These are phyloP conservation scores for Vespertilio murinus DNA, from an alignment of 2,797 vertebrate species.

Conservation along the genomic window DNA sequence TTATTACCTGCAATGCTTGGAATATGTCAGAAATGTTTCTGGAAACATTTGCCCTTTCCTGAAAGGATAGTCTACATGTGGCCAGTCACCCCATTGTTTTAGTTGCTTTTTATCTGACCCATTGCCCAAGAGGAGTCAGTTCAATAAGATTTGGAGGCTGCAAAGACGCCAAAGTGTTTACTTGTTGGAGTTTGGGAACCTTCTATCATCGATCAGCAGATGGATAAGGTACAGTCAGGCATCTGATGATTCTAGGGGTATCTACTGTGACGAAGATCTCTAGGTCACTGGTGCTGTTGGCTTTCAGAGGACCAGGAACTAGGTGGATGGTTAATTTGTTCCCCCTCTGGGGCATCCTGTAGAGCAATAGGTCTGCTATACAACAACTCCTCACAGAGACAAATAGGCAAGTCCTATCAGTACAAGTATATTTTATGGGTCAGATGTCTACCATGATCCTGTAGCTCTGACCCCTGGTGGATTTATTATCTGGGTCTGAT, in stretches of 20 bases:
- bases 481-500: constrained; percentile 46
- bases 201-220: not conserved
- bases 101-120: not conserved
- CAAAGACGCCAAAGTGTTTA: not conserved
- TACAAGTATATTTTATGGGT: not conserved
- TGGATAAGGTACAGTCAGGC: not conserved
- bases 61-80: not conserved
- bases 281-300: not conserved
- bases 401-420: not conserved
- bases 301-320: not conserved
- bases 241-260: not conserved
- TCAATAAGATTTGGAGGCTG: not conserved
- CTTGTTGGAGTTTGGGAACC: not conserved
- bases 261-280: not conserved
- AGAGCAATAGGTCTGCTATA: not conserved
- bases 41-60: not conserved
- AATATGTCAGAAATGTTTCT: not conserved
- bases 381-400: not conserved
- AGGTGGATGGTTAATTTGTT: not conserved
- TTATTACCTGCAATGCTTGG: not conserved
- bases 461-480: not conserved
- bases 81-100: not conserved
- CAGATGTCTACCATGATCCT: not conserved
- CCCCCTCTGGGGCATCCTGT: not conserved
- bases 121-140: not conserved